These are phyloP conservation scores for Pristionchus exspectatus DNA, from an alignment of 2,888 invertebrate species.

Conservation along the genomic window DNA sequence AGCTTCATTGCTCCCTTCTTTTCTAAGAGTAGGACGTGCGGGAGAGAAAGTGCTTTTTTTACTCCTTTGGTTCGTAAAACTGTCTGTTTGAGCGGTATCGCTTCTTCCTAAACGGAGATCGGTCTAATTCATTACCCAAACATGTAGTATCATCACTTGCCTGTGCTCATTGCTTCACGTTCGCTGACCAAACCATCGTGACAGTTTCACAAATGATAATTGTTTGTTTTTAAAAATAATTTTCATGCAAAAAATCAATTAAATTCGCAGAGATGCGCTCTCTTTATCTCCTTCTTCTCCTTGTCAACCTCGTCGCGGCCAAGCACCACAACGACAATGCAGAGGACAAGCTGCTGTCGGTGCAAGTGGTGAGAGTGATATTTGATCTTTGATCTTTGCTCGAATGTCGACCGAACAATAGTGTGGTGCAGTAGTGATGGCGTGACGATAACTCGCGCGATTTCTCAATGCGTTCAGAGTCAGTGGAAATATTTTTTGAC, in stretches of 20 bases:
- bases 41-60: neutral
- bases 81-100: neutral
- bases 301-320: neutral
- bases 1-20: neutral
- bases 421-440: too few species aligned
- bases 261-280: slow-evolving; percentile 36
- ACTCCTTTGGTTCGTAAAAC: neutral
- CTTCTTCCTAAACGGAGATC: neutral
- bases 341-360: slow-evolving; percentile 39
- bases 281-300: neutral
- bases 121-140: neutral
- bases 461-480: too few species aligned
- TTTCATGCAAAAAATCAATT: too few species aligned
- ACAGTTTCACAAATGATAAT: neutral
- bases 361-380: neutral
- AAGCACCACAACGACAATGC: neutral
- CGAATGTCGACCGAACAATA: too few species aligned
- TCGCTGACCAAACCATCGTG: neutral
- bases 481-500: too few species aligned
- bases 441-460: too few species aligned
- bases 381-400: neutral
- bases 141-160: neutral
- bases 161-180: neutral
- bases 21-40: neutral
- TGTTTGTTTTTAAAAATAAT: too few species aligned